phyloP scores from a whole-genome alignment of 92 coral and sea anemone genomes.

The Parazoanthus atlanticus region DNA sequence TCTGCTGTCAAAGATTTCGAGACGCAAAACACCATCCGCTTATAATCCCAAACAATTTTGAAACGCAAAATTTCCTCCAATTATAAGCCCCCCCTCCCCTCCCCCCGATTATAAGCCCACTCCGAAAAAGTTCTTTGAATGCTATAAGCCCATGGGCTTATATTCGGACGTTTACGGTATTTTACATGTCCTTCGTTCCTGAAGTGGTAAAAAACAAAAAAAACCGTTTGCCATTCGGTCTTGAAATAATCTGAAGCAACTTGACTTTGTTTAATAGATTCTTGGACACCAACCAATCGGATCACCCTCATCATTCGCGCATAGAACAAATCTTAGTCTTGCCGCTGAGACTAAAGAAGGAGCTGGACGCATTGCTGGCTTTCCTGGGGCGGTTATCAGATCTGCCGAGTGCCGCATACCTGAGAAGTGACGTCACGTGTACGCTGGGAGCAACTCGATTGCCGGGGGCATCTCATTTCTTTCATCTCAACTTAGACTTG shows the following conservation, averaged over 20 bases:
- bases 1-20: too few species aligned
- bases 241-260: not conserved
- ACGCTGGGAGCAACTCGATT: slow-evolving; percentile 50
- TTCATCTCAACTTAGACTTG: slow-evolving; percentile 88
- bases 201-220: too few species aligned
- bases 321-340: slow-evolving; percentile 51
- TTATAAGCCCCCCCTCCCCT: too few species aligned
- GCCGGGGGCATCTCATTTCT: slow-evolving; percentile 72
- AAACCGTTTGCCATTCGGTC: not conserved
- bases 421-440: slow-evolving; percentile 58
- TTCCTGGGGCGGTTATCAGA: slow-evolving; percentile 80
- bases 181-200: too few species aligned
- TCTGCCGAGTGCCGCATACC: slow-evolving; percentile 66
- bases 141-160: too few species aligned
- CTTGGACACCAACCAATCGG: slow-evolving; percentile 25
- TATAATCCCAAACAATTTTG: too few species aligned
- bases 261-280: slow-evolving; percentile 38
- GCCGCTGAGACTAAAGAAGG: slow-evolving; percentile 62
- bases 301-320: slow-evolving; percentile 35
- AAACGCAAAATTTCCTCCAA: too few species aligned
- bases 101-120: too few species aligned
- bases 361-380: slow-evolving; percentile 67
- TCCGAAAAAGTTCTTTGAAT: too few species aligned
- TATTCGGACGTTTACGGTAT: too few species aligned
- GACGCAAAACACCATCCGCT: too few species aligned